phyloP scores from a whole-genome alignment of 2,113 vertebrate species.

The Corydoras sp. region DNA sequence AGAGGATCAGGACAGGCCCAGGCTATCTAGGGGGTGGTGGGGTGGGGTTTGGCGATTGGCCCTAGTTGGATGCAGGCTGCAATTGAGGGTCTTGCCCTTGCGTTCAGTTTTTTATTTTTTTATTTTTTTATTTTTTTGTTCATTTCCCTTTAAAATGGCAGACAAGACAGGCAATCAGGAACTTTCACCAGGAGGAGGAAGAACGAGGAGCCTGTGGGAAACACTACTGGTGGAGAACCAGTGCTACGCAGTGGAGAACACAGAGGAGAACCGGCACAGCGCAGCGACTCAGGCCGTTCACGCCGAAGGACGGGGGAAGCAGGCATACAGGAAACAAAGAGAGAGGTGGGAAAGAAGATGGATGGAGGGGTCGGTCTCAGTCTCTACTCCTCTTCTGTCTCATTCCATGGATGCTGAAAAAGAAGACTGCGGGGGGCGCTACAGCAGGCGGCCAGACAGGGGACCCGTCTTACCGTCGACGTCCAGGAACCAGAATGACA shows the following conservation, averaged over 20 bases:
- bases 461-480: conserved; percentile 10
- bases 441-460: conserved; percentile 28
- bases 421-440: conserved; percentile 40
- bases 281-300: conserved; percentile 63
- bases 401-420: conserved; percentile 58
- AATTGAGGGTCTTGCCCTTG: conserved; percentile 74
- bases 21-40: conserved; percentile 29
- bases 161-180: conserved; percentile 99
- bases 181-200: conserved; percentile 74
- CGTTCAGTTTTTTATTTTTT: conserved; percentile 56
- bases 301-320: conserved; percentile 38
- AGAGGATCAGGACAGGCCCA: conserved; percentile 31
- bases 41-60: conserved; percentile 49
- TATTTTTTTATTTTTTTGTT: conserved; percentile 26
- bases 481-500: no score
- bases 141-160: conserved; percentile 63
- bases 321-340: conserved; percentile 29
- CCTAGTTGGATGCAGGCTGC: conserved; percentile 95
- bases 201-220: conserved; percentile 39
- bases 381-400: conserved; percentile 34
- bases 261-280: conserved; percentile 58
- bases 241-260: conserved; percentile 60
- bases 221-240: conserved; percentile 54
- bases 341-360: conserved; percentile 32
- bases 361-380: conserved; percentile 34